Evolutionary conservation across 2,113 vertebrate genomes (phyloP).

Genomic region (Mustelus asterias): DNA sequence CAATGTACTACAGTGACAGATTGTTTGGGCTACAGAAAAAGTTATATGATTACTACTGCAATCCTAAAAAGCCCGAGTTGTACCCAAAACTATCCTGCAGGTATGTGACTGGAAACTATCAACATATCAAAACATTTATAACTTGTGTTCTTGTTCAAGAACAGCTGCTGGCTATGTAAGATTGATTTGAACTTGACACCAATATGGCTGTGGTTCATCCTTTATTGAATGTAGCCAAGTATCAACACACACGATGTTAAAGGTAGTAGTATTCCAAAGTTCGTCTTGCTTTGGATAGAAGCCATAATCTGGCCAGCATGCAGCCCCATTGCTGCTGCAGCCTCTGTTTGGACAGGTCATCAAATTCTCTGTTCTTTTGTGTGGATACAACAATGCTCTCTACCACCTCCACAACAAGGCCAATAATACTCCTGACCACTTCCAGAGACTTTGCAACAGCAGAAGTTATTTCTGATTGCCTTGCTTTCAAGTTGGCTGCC

Average conservation of each 20-base stretch:
- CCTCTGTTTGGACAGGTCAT: not conserved
- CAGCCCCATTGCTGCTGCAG: not conserved
- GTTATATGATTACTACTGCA: not conserved
- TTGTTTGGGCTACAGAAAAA: not conserved
- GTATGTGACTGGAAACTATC: not conserved
- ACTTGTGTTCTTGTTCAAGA: not conserved
- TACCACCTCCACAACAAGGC: not conserved
- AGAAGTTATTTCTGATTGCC: not conserved
- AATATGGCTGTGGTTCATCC: not conserved
- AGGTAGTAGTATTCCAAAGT: not conserved
- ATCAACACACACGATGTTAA: not conserved
- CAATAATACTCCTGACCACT: not conserved
- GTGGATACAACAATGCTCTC: not conserved
- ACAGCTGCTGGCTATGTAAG: not conserved
- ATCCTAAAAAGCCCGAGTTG: not conserved
- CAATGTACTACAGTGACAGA: not conserved
- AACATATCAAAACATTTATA: constrained; percentile 13
- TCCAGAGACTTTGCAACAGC: not conserved
- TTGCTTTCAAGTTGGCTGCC: not conserved
- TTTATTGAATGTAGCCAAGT: not conserved
- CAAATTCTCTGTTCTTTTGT: not conserved
- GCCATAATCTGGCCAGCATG: not conserved
- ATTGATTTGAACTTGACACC: not conserved
- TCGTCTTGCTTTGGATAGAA: not conserved
- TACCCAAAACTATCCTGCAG: not conserved